These are phyloP conservation scores for Echeneis naucrates DNA, from an alignment of 2,797 vertebrate species.

Conservation along the genomic window DNA sequence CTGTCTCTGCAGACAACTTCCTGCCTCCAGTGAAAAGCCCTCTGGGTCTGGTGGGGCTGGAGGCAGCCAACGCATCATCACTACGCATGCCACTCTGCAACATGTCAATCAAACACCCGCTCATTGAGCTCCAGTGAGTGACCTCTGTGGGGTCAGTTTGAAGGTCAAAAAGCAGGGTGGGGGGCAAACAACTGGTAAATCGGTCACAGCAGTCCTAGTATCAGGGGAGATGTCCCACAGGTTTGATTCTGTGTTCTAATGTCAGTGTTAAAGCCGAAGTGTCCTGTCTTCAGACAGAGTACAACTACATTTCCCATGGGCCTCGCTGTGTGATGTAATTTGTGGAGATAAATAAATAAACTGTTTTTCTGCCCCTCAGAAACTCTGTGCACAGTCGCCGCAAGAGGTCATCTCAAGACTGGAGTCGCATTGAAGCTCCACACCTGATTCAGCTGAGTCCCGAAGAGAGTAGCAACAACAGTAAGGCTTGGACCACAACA, in stretches of 20 bases:
- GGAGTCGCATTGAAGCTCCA: constrained; percentile 61
- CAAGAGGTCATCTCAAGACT: constrained; percentile 81
- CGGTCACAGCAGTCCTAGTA: too few species aligned
- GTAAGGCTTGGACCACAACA: not conserved
- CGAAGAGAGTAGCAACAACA: not conserved
- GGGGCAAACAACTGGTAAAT: too few species aligned
- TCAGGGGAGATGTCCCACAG: too few species aligned
- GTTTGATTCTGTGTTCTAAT: too few species aligned
- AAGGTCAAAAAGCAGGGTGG: too few species aligned
- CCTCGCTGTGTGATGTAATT: not conserved
- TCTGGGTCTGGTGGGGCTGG: constrained; percentile 88
- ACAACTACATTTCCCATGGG: not conserved
- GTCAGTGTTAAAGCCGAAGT: too few species aligned
- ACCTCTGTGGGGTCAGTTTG: too few species aligned
- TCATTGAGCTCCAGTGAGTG: constrained; percentile 75
- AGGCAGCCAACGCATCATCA: constrained; percentile 81
- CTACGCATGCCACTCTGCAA: constrained; percentile 83
- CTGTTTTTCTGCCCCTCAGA: constrained; percentile 74
- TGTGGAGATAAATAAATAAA: too few species aligned
- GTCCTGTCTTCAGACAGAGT: not conserved
- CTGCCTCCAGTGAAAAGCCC: constrained; percentile 88
- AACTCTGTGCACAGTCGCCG: constrained; percentile 89
- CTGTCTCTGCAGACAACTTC: constrained; percentile 83
- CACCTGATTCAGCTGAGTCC: constrained; percentile 6
- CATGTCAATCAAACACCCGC: constrained; percentile 85